Percentiles rank a stretch among this genome's conserved stretches.
phyloP scores from a whole-genome alignment of 2,888 invertebrate genomes.

The Willowsia nigromaculata region DNA sequence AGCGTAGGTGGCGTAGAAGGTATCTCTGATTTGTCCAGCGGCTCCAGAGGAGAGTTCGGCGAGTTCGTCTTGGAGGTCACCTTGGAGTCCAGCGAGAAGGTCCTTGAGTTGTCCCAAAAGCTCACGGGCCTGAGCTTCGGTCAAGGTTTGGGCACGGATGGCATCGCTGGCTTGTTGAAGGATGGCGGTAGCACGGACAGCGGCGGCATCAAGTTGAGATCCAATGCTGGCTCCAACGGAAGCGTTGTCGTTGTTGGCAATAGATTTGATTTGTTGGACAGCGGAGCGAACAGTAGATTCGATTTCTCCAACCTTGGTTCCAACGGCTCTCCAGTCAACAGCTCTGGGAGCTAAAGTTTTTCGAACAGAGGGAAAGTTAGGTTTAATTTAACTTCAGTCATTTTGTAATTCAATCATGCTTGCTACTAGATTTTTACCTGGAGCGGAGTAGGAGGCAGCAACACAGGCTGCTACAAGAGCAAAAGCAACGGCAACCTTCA shows the following conservation, averaged over 20 bases:
- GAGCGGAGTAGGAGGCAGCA: background rate
- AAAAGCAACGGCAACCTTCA: constrained; percentile 17
- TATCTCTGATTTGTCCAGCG: background rate
- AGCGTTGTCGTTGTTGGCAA: background rate
- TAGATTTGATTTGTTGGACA: background rate
- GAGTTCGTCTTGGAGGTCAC: background rate
- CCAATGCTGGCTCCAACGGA: background rate
- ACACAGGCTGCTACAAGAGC: constrained; percentile 29
- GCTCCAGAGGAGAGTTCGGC: constrained; percentile 17
- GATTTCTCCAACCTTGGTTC: constrained; percentile 12
- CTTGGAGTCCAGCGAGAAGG: background rate
- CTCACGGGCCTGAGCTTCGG: background rate
- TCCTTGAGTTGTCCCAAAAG: background rate
- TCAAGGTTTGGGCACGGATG: constrained; percentile 6
- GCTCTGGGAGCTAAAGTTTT: background rate
- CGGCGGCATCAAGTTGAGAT: background rate
- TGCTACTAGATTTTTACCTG: no score
- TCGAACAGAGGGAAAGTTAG: no score
- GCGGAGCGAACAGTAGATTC: background rate
- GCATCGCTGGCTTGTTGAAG: background rate
- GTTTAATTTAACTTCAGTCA: no score
- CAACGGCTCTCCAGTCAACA: constrained; percentile 14
- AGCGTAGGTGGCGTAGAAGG: background rate
- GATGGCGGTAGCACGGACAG: background rate
- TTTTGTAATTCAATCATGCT: no score